phyloP scores from a whole-genome alignment of 1,140 invertebrate species.

The Atopsyche davidsoni region DNA sequence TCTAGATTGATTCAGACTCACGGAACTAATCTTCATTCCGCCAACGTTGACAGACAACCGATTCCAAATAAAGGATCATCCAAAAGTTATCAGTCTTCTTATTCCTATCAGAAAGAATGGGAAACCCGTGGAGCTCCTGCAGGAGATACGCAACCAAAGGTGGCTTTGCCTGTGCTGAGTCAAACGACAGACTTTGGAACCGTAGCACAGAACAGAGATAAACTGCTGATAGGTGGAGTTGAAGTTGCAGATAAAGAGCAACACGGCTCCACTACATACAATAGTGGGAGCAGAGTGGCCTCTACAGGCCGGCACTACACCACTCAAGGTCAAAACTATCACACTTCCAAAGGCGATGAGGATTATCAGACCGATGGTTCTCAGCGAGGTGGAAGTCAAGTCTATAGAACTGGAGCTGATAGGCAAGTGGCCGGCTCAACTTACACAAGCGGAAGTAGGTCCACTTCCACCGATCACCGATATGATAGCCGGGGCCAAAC shows the following conservation, averaged over 20 bases:
- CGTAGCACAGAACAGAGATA: conserved; percentile 15
- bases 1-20: no score
- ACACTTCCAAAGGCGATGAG: background rate
- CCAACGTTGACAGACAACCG: no score
- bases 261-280: conserved; percentile 16
- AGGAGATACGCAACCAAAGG: conserved; percentile 20
- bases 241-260: conserved; percentile 4
- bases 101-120: conserved; percentile 45
- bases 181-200: conserved; percentile 17
- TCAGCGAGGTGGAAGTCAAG: no score
- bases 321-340: no score
- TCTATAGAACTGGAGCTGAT: no score
- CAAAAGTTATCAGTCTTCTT: conserved; percentile 44
- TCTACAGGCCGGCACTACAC: conserved; percentile 12
- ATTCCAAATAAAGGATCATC: background rate
- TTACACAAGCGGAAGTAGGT: no score
- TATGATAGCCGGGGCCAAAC: conserved; percentile 1
- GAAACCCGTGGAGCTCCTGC: conserved; percentile 38
- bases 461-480: no score
- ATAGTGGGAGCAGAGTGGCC: conserved; percentile 20
- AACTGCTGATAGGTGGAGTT: conserved; percentile 7
- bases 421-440: no score
- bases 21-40: no score
- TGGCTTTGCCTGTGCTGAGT: conserved; percentile 29
- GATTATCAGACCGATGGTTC: no score